These are phyloP conservation scores for Amphiprion percula DNA, from an alignment of 2,113 vertebrate genomes.

Conservation along the genomic window DNA sequence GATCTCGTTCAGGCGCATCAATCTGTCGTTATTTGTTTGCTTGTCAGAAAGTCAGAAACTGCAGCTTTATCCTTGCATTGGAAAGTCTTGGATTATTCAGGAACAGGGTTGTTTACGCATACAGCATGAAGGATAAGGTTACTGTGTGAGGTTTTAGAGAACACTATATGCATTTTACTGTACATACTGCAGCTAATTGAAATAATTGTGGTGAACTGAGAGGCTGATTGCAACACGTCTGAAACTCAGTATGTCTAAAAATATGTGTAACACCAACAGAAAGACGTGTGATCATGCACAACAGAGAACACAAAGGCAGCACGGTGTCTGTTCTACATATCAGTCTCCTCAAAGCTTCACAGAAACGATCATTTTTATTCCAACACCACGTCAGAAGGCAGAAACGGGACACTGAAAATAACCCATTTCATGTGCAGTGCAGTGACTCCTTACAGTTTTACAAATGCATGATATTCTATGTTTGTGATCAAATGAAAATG, in stretches of 20 bases:
- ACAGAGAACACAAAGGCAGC: conserved; percentile 41
- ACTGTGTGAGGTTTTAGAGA: background rate
- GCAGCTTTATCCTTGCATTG: background rate
- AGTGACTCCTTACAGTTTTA: no score
- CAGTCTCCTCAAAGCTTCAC: background rate
- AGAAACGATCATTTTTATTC: conserved; percentile 11
- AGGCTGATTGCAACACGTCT: background rate
- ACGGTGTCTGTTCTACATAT: conserved; percentile 21
- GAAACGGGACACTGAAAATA: background rate
- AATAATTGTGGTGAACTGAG: conserved; percentile 17
- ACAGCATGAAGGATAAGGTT: background rate
- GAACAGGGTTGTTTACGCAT: background rate
- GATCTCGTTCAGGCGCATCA: conserved; percentile 24
- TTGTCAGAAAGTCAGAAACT: conserved; percentile 17
- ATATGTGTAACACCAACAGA: conserved; percentile 35
- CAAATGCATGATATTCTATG: no score
- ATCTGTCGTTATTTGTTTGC: conserved; percentile 49
- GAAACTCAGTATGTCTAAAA: conserved; percentile 46
- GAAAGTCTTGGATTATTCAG: background rate
- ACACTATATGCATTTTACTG: background rate
- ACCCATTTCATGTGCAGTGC: no score
- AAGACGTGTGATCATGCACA: conserved; percentile 18
- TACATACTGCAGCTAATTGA: background rate
- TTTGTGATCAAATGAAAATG: no score
- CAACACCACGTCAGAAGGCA: conserved; percentile 6